phyloP scores from a whole-genome alignment of 92 coral and sea anemone genomes.

The Zoanthus gigantus region DNA sequence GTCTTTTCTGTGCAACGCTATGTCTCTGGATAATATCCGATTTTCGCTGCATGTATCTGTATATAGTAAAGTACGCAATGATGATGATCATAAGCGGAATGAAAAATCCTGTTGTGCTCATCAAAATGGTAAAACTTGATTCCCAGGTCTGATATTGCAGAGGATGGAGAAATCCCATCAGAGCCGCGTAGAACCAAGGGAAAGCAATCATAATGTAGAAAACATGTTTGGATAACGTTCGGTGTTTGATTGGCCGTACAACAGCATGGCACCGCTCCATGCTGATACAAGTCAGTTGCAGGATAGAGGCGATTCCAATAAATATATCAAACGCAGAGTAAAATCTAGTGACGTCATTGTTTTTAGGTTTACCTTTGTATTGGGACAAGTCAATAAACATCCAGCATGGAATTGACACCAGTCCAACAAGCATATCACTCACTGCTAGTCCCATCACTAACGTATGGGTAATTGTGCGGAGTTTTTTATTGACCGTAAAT shows the following conservation, averaged over 20 bases:
- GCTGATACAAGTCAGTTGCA: constrained; percentile 87
- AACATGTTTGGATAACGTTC: constrained; percentile 67
- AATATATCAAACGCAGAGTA: constrained; percentile 85
- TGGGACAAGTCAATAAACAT: constrained; percentile 61
- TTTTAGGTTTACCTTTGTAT: constrained; percentile 50
- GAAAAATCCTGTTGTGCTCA: constrained; percentile 76
- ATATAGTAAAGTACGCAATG: constrained; percentile 73
- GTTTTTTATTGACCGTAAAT: constrained; percentile 76
- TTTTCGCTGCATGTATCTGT: constrained; percentile 53
- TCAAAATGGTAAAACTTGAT: constrained; percentile 72
- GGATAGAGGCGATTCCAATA: constrained; percentile 86
- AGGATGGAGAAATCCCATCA: constrained; percentile 77
- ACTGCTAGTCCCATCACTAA: constrained; percentile 79
- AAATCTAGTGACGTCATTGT: constrained; percentile 56
- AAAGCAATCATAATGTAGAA: constrained; percentile 72
- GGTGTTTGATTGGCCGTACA: constrained; percentile 84
- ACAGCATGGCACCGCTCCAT: constrained; percentile 90
- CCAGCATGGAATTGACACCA: constrained; percentile 91
- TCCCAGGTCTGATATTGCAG: constrained; percentile 79
- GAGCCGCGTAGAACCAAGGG: constrained; percentile 80
- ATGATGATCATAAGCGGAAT: constrained; percentile 74
- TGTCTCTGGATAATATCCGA: constrained; percentile 50
- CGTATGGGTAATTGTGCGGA: constrained; percentile 81
- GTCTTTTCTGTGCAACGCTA: constrained; percentile 47
- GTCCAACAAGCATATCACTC: constrained; percentile 83